phyloP scores from a whole-genome alignment of 2,888 invertebrate species.

The Drosophila falleni region DNA sequence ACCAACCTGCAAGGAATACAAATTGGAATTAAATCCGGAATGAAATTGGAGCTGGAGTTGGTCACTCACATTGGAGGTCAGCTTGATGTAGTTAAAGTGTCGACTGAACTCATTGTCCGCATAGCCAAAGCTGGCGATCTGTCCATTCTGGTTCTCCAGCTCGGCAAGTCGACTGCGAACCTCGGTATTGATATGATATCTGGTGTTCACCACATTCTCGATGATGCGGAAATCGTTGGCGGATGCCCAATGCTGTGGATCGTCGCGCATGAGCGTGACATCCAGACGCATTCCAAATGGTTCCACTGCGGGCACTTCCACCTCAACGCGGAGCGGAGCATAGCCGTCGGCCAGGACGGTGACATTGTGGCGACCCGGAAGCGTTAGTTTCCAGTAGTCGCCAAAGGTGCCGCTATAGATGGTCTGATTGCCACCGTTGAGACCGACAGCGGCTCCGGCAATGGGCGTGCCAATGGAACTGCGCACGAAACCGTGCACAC shows the following conservation, averaged over 20 bases:
- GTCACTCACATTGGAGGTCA: constrained; percentile 90
- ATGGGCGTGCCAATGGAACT: constrained; percentile 93
- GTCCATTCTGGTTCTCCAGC: constrained; percentile 89
- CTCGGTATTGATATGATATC: constrained; percentile 89
- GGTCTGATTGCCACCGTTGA: constrained; percentile 91
- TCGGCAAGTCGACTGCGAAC: constrained; percentile 88
- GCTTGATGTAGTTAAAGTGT: constrained; percentile 89
- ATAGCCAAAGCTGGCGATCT: constrained; percentile 89
- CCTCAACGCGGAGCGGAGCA: constrained; percentile 83
- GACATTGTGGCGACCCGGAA: constrained; percentile 94
- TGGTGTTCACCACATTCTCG: constrained; percentile 89
- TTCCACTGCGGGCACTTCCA: constrained; percentile 86
- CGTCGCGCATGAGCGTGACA: constrained; percentile 92
- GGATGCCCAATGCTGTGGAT: constrained; percentile 93
- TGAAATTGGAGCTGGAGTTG: background rate
- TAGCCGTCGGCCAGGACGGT: constrained; percentile 91
- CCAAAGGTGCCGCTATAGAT: constrained; percentile 90
- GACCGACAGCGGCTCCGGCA: constrained; percentile 90
- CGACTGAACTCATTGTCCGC: constrained; percentile 89
- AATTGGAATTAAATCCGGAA: background rate
- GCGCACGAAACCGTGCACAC: constrained; percentile 93
- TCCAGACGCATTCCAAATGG: constrained; percentile 88
- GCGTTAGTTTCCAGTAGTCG: constrained; percentile 96
- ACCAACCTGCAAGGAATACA: constrained; percentile 87
- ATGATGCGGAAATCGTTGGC: constrained; percentile 91